Evolutionary conservation across 2,113 vertebrate species (phyloP).

Genomic region (Otocyon megalotis): DNA sequence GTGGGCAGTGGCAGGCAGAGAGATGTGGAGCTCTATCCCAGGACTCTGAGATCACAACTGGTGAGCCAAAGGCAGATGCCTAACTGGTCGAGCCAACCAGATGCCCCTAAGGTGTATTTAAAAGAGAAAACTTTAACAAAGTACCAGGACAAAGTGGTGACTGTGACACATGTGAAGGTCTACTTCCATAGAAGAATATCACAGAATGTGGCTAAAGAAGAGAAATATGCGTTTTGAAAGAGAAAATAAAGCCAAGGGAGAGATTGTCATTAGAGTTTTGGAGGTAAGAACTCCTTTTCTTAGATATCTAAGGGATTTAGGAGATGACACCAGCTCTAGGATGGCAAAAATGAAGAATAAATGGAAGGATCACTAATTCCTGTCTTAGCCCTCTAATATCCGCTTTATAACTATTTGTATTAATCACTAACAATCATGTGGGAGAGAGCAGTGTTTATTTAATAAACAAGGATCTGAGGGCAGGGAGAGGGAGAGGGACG

Average conservation of each 20-base stretch:
- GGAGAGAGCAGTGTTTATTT: background rate
- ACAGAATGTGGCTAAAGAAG: constrained; percentile 6
- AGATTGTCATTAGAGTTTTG: background rate
- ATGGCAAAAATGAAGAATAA: background rate
- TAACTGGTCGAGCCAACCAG: too few species aligned
- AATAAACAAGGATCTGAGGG: background rate
- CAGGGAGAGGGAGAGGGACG: background rate
- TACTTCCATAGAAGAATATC: constrained; percentile 11
- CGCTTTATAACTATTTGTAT: background rate
- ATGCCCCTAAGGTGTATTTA: too few species aligned
- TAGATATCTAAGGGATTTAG: background rate
- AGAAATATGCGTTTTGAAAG: constrained; percentile 51
- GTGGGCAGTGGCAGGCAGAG: too few species aligned
- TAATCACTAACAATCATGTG: background rate
- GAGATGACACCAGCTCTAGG: background rate
- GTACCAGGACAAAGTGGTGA: background rate
- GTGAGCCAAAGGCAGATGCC: too few species aligned
- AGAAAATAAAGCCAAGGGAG: constrained; percentile 37
- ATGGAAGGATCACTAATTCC: background rate
- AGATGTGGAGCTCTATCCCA: too few species aligned
- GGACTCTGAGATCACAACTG: too few species aligned
- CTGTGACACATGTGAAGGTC: constrained; percentile 68
- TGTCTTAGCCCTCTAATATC: background rate
- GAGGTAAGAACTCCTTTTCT: background rate
- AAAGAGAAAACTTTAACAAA: constrained; percentile 49